These are phyloP conservation scores for Drosophila kanekoi DNA, from an alignment of 2,888 invertebrate genomes.

Conservation along the genomic window DNA sequence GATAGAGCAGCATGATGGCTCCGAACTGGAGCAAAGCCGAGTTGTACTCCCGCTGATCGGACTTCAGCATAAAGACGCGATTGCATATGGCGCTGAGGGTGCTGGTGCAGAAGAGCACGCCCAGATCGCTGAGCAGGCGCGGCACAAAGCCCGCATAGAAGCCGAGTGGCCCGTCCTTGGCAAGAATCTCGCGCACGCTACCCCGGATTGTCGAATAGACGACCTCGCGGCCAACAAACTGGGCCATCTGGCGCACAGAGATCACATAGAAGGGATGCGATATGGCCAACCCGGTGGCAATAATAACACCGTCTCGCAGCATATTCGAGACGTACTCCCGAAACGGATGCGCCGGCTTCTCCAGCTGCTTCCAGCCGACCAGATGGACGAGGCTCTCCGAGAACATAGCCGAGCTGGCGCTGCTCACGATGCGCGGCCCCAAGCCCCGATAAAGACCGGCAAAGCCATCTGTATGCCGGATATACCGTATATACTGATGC, in stretches of 20 bases:
- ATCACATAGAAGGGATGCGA: slow-evolving; percentile 65
- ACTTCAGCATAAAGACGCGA: slow-evolving; percentile 3
- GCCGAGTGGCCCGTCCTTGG: slow-evolving; percentile 29
- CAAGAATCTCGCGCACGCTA: slow-evolving; percentile 20
- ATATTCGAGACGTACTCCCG: slow-evolving; percentile 32
- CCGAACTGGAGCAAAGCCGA: slow-evolving; percentile 46
- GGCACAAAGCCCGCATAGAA: slow-evolving; percentile 60
- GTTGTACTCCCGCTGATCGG: slow-evolving; percentile 24
- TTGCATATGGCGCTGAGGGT: slow-evolving; percentile 17
- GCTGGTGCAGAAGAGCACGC: slow-evolving; percentile 45
- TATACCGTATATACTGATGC: slow-evolving; percentile 50
- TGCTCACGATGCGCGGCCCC: slow-evolving; percentile 28
- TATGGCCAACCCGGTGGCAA: slow-evolving; percentile 40
- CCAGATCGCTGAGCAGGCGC: slow-evolving; percentile 46
- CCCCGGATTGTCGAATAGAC: slow-evolving; percentile 29
- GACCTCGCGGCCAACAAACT: slow-evolving; percentile 56
- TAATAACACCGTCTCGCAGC: slow-evolving; percentile 22
- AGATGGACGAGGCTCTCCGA: slow-evolving; percentile 26
- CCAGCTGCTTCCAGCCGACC: neutral
- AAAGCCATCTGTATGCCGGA: slow-evolving; percentile 45
- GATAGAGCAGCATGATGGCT: slow-evolving; percentile 44
- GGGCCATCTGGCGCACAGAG: slow-evolving; percentile 63
- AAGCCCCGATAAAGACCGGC: slow-evolving; percentile 59
- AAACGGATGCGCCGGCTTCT: neutral
- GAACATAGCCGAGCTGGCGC: slow-evolving; percentile 4